Base-by-base conservation (phyloP, 1,140 invertebrate species). In the Ceratina australensis region DNA sequence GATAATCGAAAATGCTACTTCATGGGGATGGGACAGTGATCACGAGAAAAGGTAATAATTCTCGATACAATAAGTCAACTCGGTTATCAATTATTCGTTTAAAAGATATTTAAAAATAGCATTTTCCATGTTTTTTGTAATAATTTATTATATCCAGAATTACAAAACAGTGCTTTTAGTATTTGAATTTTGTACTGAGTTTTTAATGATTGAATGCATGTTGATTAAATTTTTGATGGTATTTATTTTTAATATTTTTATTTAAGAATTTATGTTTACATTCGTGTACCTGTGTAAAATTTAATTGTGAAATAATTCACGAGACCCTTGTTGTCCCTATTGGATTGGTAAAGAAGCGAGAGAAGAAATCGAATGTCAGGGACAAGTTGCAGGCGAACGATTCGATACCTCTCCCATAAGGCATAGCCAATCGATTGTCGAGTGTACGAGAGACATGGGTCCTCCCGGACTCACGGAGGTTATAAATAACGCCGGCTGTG, bases 401-500 rank as follows among this genome's bases (percentile, higher is more conserved):
- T 80, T 80, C 78, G 78, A 73, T 76, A 83, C 42, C 49, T 33
- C 22, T 61, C 20, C n/a, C 22, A 50, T 33, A 42, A 59, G 56
- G 59, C 66, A 22, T 26, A 22, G 33, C 50, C 57, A 61, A 83
- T 83, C 80, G 75, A 68, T 78, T 74, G 42, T 56, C 49, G 50
- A 69, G 50, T 73, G 42, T 33, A 24, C 47, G 59, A 26, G 64
- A 68, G 57, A 66, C 66, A 50, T 49, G n/a, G 22, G 52, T 59
- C 52, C n/a, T 42, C 13, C 20, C 49, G 50, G 18, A 63, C n/a
- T 42, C 13, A 16, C 49, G 50, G 18, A 63, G 47, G 68, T 63
- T 73, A 69, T 83, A 83, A 82, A 78, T 67, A 82, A 82, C 81
- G 56, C 28, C 20, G 28, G 18, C 60, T 66, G 26, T 61, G 68